Base-by-base conservation (phyloP, 2,888 invertebrate genomes). In the Asteroscopus sphinx region DNA sequence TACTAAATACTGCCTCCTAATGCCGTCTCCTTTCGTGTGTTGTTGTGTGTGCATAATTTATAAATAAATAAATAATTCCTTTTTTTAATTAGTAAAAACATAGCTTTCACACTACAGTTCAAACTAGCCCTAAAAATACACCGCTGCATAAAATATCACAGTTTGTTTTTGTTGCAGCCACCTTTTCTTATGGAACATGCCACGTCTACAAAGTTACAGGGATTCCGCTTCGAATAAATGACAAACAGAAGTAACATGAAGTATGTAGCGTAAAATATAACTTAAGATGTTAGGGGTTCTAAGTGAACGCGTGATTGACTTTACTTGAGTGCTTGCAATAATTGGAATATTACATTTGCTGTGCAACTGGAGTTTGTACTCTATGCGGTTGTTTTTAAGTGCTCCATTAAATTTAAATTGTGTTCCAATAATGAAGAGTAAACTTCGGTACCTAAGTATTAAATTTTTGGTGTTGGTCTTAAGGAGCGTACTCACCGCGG, bases 61-160 rank as follows among this genome's bases (percentile, higher is more conserved):
- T n/a, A n/a, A n/a, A n/a, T n/a, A n/a, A n/a, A n/a, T n/a, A n/a
- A n/a, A n/a, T n/a, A n/a, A n/a, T 25, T 6, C 6, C 25, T 25
- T 4, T 25, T 25, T 25, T 4, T 3, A 25, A 25, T 25, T 25
- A 25, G 25, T 21, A 4, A 21, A 21, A 21, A 21, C 21, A 35
- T 15, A 35, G 35, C 25, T 35, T 28, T 3, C 17, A 13, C 21
- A 6, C 1, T 12, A 33, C 16, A 6, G 9, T 12, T 39, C 21
- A n/a, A n/a, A n/a, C n/a, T n/a, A n/a, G 46, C 46, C 16, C 51
- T 30, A 48, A 69, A 44, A 69, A 69, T 52, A 56, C 45, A 15
- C 36, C 16, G 30, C 16, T 35, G 54, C 68, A 68, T 68, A 49
- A 54, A 46, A 28, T 26, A 68, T 68, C 42, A 25, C 45, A 16